These are phyloP conservation scores for Poecile atricapillus DNA, from an alignment of 2,113 vertebrate genomes.

Conservation along the genomic window DNA sequence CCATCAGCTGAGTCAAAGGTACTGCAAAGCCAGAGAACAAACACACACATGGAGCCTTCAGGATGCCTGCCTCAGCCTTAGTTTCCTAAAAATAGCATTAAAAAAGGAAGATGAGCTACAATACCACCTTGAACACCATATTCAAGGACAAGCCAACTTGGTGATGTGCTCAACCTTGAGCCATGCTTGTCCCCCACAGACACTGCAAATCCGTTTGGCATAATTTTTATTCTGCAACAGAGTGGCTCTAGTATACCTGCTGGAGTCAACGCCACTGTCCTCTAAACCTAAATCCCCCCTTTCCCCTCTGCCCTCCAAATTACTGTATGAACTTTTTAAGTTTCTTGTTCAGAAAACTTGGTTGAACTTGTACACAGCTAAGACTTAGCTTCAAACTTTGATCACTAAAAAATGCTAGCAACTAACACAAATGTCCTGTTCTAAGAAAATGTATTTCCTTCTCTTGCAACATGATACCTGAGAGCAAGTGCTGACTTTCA, in stretches of 20 bases:
- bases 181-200: neutral
- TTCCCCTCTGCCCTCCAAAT: neutral
- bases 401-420: neutral
- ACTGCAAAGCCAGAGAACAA: neutral
- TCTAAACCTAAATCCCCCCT: neutral
- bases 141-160: neutral
- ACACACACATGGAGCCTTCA: rapidly evolving
- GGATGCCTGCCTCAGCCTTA: neutral
- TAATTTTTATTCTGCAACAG: neutral
- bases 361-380: neutral
- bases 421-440: neutral
- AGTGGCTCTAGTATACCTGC: neutral
- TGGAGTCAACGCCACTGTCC: neutral
- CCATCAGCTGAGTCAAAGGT: neutral
- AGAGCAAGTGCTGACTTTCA: neutral
- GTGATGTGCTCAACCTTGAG: neutral
- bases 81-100: neutral
- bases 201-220: neutral
- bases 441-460: neutral
- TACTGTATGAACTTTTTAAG: neutral
- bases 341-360: neutral
- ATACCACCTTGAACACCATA: neutral
- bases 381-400: neutral
- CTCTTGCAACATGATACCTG: neutral
- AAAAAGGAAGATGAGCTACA: neutral